These are phyloP conservation scores for Excalfactoria chinensis DNA, from an alignment of 2,113 vertebrate genomes.

Conservation along the genomic window DNA sequence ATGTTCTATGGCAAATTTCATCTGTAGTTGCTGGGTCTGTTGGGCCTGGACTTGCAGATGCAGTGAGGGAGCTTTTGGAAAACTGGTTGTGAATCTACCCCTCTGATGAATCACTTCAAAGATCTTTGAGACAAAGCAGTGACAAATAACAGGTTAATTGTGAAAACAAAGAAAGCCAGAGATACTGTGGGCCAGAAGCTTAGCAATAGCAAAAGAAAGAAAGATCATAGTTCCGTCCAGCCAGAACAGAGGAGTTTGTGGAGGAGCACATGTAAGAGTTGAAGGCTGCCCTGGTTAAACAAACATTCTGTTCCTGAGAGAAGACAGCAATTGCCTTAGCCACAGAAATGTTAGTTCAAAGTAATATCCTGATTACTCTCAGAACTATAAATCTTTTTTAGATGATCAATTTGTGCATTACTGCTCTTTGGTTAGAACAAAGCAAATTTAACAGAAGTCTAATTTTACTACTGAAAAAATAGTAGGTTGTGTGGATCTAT, in stretches of 20 bases:
- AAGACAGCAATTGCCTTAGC: slow-evolving; percentile 21
- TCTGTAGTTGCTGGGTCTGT: background rate
- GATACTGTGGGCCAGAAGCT: background rate
- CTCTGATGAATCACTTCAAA: background rate
- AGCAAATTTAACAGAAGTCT: slow-evolving; percentile 19
- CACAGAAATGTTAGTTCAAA: slow-evolving; percentile 30
- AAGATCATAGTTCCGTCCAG: background rate
- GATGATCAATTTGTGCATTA: background rate
- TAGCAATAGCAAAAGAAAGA: background rate
- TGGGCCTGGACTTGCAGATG: background rate
- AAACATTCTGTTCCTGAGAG: background rate
- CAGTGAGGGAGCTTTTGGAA: background rate
- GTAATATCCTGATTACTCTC: background rate
- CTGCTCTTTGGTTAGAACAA: slow-evolving; percentile 3
- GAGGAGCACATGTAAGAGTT: background rate
- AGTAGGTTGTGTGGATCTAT: slow-evolving; percentile 17
- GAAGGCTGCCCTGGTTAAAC: background rate
- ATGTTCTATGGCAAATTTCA: background rate
- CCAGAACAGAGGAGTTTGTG: background rate
- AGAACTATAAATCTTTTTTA: background rate
- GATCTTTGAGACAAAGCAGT: background rate
- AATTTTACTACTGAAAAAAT: slow-evolving; percentile 31
- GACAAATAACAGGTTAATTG: background rate
- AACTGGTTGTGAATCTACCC: background rate
- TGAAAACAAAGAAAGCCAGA: background rate